Percentiles rank a stretch among this genome's conserved stretches.
phyloP scores from a whole-genome alignment of 64 coral and sea anemone genomes.

The Catalaphyllia jardinei region DNA sequence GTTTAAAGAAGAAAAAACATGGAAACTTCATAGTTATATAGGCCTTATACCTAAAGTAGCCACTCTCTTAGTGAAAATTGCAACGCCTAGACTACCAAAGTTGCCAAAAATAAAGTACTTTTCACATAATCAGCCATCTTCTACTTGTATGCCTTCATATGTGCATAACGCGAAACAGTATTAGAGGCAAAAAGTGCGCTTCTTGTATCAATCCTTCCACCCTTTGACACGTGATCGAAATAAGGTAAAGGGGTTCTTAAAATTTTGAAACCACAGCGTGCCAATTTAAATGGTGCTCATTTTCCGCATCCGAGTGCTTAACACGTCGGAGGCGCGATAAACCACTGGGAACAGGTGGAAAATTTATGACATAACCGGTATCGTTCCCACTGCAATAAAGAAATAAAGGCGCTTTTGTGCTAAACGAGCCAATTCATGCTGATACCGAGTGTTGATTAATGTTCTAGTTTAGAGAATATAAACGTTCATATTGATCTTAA shows the following conservation, averaged over 20 bases:
- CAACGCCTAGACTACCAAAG: too few species aligned
- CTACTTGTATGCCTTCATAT: too few species aligned
- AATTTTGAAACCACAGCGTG: background rate
- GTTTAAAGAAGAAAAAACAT: too few species aligned
- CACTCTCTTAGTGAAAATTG: too few species aligned
- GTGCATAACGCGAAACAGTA: background rate
- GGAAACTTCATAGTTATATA: too few species aligned
- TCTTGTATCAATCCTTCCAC: background rate
- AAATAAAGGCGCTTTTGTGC: background rate
- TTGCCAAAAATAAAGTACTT: too few species aligned
- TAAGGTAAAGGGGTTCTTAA: background rate
- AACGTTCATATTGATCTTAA: background rate
- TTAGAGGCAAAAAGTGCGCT: background rate
- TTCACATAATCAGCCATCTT: too few species aligned
- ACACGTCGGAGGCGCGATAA: background rate
- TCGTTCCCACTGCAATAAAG: background rate
- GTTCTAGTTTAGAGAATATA: background rate
- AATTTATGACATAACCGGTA: background rate
- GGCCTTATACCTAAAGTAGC: too few species aligned
- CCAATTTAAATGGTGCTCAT: background rate
- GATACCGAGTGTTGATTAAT: slow-evolving; percentile 3
- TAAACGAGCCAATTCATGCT: background rate
- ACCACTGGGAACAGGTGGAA: background rate
- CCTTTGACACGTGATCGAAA: background rate
- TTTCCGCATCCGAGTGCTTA: background rate